Evolutionary conservation across 2,797 vertebrate genomes (phyloP).

Genomic region (Basileuterus tristriatus): DNA sequence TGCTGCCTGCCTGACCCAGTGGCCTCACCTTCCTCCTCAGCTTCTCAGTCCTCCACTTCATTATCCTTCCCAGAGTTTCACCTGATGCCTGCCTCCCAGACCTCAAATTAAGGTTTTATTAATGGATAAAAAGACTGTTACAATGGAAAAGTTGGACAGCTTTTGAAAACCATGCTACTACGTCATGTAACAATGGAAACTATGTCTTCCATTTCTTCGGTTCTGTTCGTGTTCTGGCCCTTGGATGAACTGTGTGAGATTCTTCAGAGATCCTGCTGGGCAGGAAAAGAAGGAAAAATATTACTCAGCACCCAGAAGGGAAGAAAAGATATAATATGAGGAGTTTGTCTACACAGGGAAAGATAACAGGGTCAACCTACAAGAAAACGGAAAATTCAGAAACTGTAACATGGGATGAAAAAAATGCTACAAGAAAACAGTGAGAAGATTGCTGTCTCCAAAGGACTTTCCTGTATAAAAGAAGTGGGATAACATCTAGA

Average conservation of each 20-base stretch:
- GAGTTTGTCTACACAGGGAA: neutral
- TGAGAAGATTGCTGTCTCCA: neutral
- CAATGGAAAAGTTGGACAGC: neutral
- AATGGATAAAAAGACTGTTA: neutral
- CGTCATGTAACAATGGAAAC: neutral
- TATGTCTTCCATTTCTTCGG: neutral
- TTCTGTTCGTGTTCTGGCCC: neutral
- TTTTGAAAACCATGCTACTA: neutral
- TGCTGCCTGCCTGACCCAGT: neutral
- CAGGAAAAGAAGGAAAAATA: neutral
- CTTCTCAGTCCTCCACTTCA: neutral
- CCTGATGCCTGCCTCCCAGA: neutral
- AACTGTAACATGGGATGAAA: neutral
- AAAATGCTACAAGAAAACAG: neutral
- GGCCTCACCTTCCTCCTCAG: neutral
- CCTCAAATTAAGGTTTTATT: neutral
- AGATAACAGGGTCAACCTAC: neutral
- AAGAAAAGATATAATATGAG: neutral
- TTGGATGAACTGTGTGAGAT: accelerated
- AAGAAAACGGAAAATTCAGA: neutral
- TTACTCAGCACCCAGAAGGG: neutral
- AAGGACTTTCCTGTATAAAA: neutral
- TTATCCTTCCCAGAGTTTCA: neutral
- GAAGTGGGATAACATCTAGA: neutral
- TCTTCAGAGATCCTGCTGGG: neutral